Evolutionary conservation across 2,888 invertebrate species (phyloP), one percentile per base, ranked within the genome.

Genomic region (Perithous albicinctus): DNA sequence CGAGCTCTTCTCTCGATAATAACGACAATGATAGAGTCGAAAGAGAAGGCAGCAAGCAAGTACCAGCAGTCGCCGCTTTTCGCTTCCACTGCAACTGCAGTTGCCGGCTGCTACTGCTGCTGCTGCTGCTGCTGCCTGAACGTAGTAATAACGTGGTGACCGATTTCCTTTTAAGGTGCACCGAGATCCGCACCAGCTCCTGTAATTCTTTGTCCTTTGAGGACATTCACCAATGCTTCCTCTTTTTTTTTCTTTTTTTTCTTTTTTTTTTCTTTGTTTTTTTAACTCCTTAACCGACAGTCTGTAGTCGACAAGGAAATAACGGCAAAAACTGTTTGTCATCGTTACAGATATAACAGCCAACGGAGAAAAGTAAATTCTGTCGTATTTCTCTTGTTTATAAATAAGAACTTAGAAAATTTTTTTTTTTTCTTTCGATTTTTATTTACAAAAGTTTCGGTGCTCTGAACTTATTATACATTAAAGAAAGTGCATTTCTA

Each of bases 181-280:
- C 59, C 63, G 51, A 48, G 59, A 59, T 61, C 66, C 78, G 51
- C 61, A 73, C n/a, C n/a, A 46, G 51, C 61, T 74, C 73, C 61
- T 48, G 61, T 67, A 67, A 79, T 79, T 70, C 70, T 69, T 75
- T 54, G 74, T 82, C 66, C 78, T 80, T 80, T 83, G 80, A 78
- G 63, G 54, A 56, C 63, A 78, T 78, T n/a, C 74, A 72, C 48
- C 74, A 51, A 75, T 78, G 63, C 78, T 61, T 80, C 66, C 54
- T n/a, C 54, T 15, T 41, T 72, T 54, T 32, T 10, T 29, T 29
- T n/a, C n/a, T n/a, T n/a, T n/a, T n/a, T n/a, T n/a, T n/a, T n/a
- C n/a, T n/a, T n/a, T n/a, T n/a, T n/a, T n/a, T n/a, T n/a, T n/a
- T n/a, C n/a, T n/a, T n/a, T n/a, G n/a, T n/a, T n/a, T n/a, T n/a